Evolutionary conservation across 2,113 vertebrate genomes (phyloP).

Genomic region (Ctenodactylus gundi): DNA sequence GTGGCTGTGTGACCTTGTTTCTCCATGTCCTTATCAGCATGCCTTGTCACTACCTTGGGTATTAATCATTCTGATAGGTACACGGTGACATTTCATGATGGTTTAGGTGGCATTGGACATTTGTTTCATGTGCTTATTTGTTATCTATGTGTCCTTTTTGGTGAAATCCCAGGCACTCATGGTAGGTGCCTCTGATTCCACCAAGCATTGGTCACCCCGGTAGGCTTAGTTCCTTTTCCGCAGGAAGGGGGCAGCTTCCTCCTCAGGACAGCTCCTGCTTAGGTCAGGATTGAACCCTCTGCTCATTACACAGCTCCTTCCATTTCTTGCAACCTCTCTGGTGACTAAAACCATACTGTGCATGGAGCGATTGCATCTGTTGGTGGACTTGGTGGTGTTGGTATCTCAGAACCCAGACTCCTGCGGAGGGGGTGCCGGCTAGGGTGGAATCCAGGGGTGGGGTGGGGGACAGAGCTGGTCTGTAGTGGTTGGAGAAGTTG

Average conservation of each 20-base stretch:
- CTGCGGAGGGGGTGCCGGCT: not conserved
- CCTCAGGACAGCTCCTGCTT: not conserved
- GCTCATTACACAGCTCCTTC: not conserved
- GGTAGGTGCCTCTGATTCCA: not conserved
- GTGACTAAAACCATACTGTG: not conserved
- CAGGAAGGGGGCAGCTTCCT: not conserved
- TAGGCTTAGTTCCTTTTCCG: not conserved
- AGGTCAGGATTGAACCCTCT: not conserved
- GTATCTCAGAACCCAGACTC: not conserved
- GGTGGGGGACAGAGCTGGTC: not conserved
- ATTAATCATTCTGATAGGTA: not conserved
- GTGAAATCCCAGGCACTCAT: not conserved
- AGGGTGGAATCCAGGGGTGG: not conserved
- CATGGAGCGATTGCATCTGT: rapidly evolving
- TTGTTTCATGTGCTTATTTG: not conserved
- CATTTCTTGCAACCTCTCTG: not conserved
- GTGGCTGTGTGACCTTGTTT: not conserved
- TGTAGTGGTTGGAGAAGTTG: not conserved
- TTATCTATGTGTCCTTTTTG: not conserved
- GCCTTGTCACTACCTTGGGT: not conserved
- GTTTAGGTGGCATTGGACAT: not conserved
- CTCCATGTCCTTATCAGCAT: not conserved
- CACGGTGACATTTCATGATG: not conserved
- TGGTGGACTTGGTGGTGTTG: not conserved
- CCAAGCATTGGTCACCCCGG: not conserved